Conservation (phyloP, 2,113 vertebrate species). For the Chinchilla lanigera region DNA sequence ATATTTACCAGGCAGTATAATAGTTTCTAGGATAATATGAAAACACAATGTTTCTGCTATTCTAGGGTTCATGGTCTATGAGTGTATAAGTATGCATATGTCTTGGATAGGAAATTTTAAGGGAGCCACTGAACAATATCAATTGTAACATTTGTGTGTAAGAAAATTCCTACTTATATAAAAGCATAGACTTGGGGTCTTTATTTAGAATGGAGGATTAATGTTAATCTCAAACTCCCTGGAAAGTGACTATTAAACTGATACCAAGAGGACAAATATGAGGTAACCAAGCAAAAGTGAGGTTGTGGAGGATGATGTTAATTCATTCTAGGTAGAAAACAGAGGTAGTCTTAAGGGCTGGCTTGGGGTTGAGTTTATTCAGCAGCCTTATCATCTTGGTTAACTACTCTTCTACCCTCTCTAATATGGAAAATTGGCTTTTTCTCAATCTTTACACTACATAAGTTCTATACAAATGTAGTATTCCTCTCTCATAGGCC, state of each 20-base stretch:
- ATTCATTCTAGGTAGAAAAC: background rate
- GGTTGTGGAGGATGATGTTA: background rate
- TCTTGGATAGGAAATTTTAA: background rate
- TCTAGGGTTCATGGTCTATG: background rate
- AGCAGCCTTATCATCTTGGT: background rate
- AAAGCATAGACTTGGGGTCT: background rate
- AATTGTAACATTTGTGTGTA: background rate
- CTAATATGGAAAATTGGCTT: background rate
- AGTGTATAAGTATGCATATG: background rate
- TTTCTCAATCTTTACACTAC: background rate
- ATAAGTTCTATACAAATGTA: background rate
- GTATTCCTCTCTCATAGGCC: background rate
- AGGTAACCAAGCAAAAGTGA: background rate
- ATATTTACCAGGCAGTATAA: background rate
- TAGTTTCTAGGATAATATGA: constrained; percentile 4
- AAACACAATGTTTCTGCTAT: background rate
- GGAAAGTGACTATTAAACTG: background rate
- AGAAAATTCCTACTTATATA: background rate
- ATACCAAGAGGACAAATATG: background rate
- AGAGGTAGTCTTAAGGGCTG: background rate
- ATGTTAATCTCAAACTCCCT: background rate
- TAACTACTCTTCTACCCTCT: background rate
- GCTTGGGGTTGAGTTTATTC: background rate
- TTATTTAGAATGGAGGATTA: constrained; percentile 44
- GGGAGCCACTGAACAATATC: background rate